Percentiles rank a stretch among this genome's conserved stretches.
phyloP scores from a whole-genome alignment of 2,888 invertebrate genomes.

The Pomacea canaliculata region DNA sequence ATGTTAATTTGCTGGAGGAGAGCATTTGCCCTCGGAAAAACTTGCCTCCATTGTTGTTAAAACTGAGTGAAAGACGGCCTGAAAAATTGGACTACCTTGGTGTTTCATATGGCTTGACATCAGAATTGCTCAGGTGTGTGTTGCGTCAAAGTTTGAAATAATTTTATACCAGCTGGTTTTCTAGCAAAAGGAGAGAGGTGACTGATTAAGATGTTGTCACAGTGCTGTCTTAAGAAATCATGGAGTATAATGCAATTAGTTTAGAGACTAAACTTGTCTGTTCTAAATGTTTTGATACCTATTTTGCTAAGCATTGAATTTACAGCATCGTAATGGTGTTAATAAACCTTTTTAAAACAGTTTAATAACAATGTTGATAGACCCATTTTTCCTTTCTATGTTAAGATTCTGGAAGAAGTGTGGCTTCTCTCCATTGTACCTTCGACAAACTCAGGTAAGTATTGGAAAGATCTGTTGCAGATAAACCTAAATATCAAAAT shows the following conservation, averaged over 20 bases:
- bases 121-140: constrained; percentile 82
- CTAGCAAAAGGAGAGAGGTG: too few species aligned
- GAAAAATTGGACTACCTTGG: constrained; percentile 89
- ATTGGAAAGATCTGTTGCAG: too few species aligned
- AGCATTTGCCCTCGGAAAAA: constrained; percentile 81
- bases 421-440: constrained; percentile 89
- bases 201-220: too few species aligned
- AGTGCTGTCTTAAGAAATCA: too few species aligned
- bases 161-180: not conserved
- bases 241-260: too few species aligned
- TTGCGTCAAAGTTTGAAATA: not conserved
- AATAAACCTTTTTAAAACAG: too few species aligned
- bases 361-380: not conserved
- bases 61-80: constrained; percentile 83
- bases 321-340: too few species aligned
- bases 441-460: constrained; percentile 82
- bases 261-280: too few species aligned
- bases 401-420: constrained; percentile 82
- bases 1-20: constrained; percentile 79
- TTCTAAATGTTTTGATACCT: too few species aligned
- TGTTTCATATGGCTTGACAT: constrained; percentile 92
- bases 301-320: too few species aligned
- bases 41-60: constrained; percentile 88
- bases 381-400: not conserved
- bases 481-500: too few species aligned